Evolutionary conservation across 1,140 invertebrate genomes (phyloP), one percentile per base, ranked within the genome.

Genomic region (Brachionus angularis): DNA sequence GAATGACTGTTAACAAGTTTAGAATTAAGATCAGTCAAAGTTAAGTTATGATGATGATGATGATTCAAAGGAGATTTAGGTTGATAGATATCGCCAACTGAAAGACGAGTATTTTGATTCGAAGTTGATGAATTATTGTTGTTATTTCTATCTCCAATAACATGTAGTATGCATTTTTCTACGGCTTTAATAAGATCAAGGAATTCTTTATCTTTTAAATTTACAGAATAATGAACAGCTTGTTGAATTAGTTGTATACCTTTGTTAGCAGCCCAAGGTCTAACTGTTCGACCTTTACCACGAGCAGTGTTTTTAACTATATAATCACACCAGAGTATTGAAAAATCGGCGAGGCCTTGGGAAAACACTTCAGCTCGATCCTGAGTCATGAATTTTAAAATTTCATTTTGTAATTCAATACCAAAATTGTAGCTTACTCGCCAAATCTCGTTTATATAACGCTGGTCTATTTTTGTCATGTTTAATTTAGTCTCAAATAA

Each of bases 231-330:
- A 5, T n/a, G 8, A 8, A 46, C 27, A 3, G 62, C 62, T 0
- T 21, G 16, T 46, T 67, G 62, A 10, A 67, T 29, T 25, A 67
- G 16, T 14, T 67, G 42, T 1, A 67, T 8, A 2, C 62, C 62
- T 50, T 67, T 67, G 8, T 67, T 67, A 16, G 47, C 62, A 14
- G 62, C 25, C 62, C 62, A 67, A 1, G 62, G 62, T 27, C 62
- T 31, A 1, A 46, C 29, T 16, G 39, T 67, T 31, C 62, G 21
- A 14, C 62, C 62, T 47, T 50, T 67, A 4, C 62, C 62, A 12
- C 39, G 16, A 12, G 27, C 29, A 21, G 62, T 67, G 12, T 47
- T 67, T 18, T 46, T 50, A n/a, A 46, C 29, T 33, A 47, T 67
- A 8, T 67, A 67, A 10, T 67, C 47, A 50, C 62, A 67, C 62